A percentile compares a stretch with the other conserved stretches of the same genome.
phyloP scores from a whole-genome alignment of 2,888 invertebrate species.

The Lepidonotus clava region DNA sequence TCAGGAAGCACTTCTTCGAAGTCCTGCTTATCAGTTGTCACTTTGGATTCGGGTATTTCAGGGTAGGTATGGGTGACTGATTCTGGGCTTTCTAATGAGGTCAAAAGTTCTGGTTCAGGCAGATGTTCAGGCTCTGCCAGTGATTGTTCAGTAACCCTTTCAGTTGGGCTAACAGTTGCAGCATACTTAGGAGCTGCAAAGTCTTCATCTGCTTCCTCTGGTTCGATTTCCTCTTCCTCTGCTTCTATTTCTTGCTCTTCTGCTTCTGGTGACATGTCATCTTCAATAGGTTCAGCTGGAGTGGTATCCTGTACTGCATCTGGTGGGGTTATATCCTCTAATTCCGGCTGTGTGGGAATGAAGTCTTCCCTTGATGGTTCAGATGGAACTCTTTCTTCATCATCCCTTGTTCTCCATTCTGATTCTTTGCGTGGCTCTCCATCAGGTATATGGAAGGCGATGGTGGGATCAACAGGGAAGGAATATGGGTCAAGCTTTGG shows the following conservation, averaged over 20 bases:
- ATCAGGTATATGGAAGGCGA: background rate
- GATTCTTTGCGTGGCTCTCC: background rate
- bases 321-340: conserved; percentile 40
- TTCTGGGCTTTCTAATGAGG: conserved; percentile 45
- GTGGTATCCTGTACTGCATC: conserved; percentile 20
- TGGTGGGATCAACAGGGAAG: conserved; percentile 51
- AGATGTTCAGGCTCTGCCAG: conserved; percentile 22
- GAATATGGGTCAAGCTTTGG: conserved; percentile 40
- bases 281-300: conserved; percentile 43
- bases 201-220: conserved; percentile 79
- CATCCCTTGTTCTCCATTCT: background rate
- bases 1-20: conserved; percentile 58
- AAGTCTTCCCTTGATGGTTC: conserved; percentile 76
- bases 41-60: conserved; percentile 35
- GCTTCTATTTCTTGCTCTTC: conserved; percentile 79
- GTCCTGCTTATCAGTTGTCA: conserved; percentile 56
- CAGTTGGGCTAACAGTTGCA: background rate
- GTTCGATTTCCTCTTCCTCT: conserved; percentile 79
- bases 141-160: background rate
- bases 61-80: background rate
- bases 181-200: conserved; percentile 38
- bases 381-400: conserved; percentile 67
- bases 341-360: conserved; percentile 77
- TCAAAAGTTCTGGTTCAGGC: conserved; percentile 18
- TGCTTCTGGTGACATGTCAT: conserved; percentile 67